A percentile compares a stretch with the other conserved stretches of the same genome.
Conservation (phyloP, 2,797 vertebrate genomes). For the Paratrypauchen microcephalus region DNA sequence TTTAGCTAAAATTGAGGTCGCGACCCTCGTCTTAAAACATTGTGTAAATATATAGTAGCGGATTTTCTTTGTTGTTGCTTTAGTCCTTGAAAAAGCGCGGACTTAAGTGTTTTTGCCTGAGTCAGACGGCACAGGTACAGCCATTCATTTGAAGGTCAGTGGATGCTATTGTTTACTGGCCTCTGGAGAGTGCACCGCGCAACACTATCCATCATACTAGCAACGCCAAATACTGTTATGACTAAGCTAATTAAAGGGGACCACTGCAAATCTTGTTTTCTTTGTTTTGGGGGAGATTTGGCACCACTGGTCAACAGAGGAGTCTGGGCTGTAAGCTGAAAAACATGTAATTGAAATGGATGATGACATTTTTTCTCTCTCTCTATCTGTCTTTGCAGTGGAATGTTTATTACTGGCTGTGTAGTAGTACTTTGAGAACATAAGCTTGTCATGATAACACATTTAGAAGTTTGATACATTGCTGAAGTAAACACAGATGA, state of each 20-base stretch:
- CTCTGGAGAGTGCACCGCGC: slow-evolving; percentile 17
- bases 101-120: slow-evolving; percentile 5
- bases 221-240: neutral
- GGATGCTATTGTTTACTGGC: slow-evolving; percentile 37
- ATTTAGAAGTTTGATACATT: too few species aligned
- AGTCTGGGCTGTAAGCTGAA: neutral
- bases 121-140: slow-evolving; percentile 12
- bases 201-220: slow-evolving; percentile 40
- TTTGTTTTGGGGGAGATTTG: neutral
- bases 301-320: neutral
- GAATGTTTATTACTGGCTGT: neutral
- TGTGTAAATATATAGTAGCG: slow-evolving; percentile 27
- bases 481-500: too few species aligned
- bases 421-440: neutral
- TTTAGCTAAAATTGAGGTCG: slow-evolving; percentile 37
- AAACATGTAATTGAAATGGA: neutral
- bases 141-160: slow-evolving; percentile 31
- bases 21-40: slow-evolving; percentile 9
- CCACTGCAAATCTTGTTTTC: neutral
- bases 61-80: slow-evolving; percentile 14
- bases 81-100: slow-evolving; percentile 3
- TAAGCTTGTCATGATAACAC: too few species aligned
- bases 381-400: neutral
- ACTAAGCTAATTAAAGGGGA: slow-evolving; percentile 21
- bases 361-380: neutral